phyloP scores from a whole-genome alignment of 1,140 invertebrate genomes.

The Procambarus virginalis region DNA sequence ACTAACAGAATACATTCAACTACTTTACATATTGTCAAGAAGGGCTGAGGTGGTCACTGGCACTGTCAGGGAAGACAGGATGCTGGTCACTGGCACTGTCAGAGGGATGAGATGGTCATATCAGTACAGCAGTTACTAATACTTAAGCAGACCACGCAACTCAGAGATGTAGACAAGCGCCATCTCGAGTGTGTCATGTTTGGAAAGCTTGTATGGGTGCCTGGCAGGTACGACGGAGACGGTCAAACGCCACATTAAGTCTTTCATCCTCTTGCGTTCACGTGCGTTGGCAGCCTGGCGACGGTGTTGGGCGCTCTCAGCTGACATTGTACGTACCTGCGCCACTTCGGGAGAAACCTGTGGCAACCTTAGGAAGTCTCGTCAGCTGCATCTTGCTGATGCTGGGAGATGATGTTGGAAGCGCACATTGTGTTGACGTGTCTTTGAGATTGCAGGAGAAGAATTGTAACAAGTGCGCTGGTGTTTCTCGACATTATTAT shows the following conservation, averaged over 20 bases:
- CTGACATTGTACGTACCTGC: neutral
- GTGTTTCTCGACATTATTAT: neutral
- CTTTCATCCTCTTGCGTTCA: conserved; percentile 74
- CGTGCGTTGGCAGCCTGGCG: conserved; percentile 74
- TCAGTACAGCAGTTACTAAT: too few relatives aligned
- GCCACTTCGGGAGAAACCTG: neutral
- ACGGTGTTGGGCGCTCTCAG: neutral
- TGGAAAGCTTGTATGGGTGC: conserved; percentile 75
- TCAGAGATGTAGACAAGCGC: conserved; percentile 76
- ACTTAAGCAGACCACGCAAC: conserved; percentile 70
- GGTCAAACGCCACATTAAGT: conserved; percentile 75
- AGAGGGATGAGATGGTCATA: too few relatives aligned
- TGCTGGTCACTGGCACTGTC: too few relatives aligned
- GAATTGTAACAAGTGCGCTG: neutral
- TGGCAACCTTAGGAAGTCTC: neutral
- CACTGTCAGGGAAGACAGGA: too few relatives aligned
- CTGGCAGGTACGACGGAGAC: conserved; percentile 75
- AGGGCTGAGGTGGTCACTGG: too few relatives aligned
- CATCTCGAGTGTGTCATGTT: conserved; percentile 77
- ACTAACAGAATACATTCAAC: too few relatives aligned
- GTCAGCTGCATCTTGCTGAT: neutral
- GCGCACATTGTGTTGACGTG: neutral
- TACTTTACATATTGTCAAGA: too few relatives aligned
- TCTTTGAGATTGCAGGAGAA: neutral
- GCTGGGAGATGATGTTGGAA: too few relatives aligned